A percentile compares a stretch with the other conserved stretches of the same genome.
phyloP scores from a whole-genome alignment of 1,140 invertebrate genomes.

The Trachymyrmex septentrionalis region DNA sequence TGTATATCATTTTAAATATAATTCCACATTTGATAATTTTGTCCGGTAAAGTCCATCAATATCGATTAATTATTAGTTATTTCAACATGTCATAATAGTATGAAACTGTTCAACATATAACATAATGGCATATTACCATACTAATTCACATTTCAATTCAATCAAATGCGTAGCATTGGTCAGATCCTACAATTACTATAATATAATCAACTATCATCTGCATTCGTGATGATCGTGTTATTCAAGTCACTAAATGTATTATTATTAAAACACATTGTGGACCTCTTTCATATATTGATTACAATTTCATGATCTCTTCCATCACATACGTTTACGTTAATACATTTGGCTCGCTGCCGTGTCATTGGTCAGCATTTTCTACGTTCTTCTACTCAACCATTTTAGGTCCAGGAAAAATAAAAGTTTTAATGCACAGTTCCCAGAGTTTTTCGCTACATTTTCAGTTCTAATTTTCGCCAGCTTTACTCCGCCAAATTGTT shows the following conservation, averaged over 20 bases:
- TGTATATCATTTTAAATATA: background rate
- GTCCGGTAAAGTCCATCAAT: background rate
- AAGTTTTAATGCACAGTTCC: constrained; percentile 53
- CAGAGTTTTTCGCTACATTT: constrained; percentile 27
- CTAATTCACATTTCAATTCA: constrained; percentile 22
- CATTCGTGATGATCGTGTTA: constrained; percentile 53
- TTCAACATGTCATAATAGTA: background rate
- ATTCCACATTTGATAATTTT: constrained; percentile 4
- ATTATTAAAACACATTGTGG: constrained; percentile 21
- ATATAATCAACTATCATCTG: constrained; percentile 42
- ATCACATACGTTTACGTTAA: constrained; percentile 54
- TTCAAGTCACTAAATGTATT: constrained; percentile 27
- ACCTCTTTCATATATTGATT: constrained; percentile 44
- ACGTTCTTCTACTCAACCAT: background rate
- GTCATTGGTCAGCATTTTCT: constrained; percentile 30
- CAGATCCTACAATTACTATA: constrained; percentile 19
- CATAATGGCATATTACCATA: constrained; percentile 34
- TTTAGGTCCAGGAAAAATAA: constrained; percentile 27
- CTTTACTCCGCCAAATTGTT: constrained; percentile 12
- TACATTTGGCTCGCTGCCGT: constrained; percentile 55
- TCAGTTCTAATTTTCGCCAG: constrained; percentile 33
- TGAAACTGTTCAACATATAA: background rate
- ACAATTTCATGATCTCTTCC: constrained; percentile 34
- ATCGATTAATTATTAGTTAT: constrained; percentile 1
- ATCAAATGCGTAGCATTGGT: constrained; percentile 32